These are phyloP conservation scores for Corynorhinus townsendii DNA, from an alignment of 2,113 vertebrate genomes.

Conservation along the genomic window DNA sequence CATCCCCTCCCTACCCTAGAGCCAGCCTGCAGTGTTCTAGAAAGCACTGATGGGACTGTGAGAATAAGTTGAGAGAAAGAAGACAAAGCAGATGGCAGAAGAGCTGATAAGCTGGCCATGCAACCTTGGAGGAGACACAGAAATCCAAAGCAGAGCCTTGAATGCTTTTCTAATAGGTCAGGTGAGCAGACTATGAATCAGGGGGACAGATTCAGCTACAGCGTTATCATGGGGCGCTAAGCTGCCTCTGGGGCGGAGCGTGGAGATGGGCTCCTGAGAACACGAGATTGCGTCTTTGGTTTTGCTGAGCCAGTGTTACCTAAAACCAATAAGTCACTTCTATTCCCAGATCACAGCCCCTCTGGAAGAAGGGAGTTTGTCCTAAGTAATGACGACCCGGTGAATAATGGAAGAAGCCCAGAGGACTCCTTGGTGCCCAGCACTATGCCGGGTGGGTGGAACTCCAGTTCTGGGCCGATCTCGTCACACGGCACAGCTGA, in stretches of 20 bases:
- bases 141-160: not conserved
- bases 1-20: not conserved
- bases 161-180: not conserved
- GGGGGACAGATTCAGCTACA: not conserved
- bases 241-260: fast-evolving
- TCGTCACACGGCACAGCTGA: not conserved
- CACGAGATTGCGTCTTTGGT: not conserved
- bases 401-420: not conserved
- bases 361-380: not conserved
- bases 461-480: not conserved
- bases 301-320: not conserved
- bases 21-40: not conserved
- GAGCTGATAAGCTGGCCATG: fast-evolving
- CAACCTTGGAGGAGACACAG: not conserved
- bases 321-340: not conserved
- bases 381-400: not conserved
- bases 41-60: not conserved
- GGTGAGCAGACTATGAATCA: not conserved
- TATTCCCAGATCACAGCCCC: not conserved
- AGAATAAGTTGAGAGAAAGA: not conserved
- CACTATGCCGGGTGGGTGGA: not conserved
- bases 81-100: not conserved
- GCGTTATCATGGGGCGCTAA: not conserved
- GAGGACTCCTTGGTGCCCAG: not conserved
- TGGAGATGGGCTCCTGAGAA: not conserved